Evolutionary conservation across 1,140 invertebrate genomes (phyloP).

Genomic region (Teleogryllus occipitalis): DNA sequence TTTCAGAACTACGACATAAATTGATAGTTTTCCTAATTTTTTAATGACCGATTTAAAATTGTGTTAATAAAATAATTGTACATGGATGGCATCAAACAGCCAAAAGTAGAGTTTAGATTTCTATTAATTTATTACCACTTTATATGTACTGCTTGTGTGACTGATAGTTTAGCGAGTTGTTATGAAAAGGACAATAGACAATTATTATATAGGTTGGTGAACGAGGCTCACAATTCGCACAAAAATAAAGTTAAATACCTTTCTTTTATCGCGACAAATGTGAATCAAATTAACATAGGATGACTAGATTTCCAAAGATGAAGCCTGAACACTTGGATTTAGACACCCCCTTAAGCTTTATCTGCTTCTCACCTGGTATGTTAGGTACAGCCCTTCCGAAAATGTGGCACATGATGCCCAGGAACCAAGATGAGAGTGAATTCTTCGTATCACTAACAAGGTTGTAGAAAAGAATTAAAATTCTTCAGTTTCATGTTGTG

Average conservation of each 20-base stretch:
- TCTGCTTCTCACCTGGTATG: not conserved
- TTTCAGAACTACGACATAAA: not conserved
- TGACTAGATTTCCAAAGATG: not conserved
- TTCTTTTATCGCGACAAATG: not conserved
- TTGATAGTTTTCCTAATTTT: not conserved
- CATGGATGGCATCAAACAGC: not conserved
- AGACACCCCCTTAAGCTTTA: not conserved
- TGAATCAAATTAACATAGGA: not conserved
- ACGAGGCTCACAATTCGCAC: not conserved
- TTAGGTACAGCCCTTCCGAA: not conserved
- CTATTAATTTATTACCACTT: not conserved
- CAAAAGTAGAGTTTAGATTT: not conserved
- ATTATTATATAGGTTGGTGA: not conserved
- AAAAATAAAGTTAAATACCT: not conserved
- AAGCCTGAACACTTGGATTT: not conserved
- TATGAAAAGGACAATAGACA: not conserved
- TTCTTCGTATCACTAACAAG: too few species aligned
- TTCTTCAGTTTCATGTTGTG: too few species aligned
- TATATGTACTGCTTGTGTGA: not conserved
- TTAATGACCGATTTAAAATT: not conserved
- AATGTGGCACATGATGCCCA: not conserved
- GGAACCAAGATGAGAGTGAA: too few species aligned
- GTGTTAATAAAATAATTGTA: not conserved
- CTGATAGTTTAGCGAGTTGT: not conserved
- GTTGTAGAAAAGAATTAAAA: too few species aligned